Evolutionary conservation across 2,797 vertebrate species (phyloP), one percentile per base, ranked within the genome.

Genomic region (Anguilla anguilla): DNA sequence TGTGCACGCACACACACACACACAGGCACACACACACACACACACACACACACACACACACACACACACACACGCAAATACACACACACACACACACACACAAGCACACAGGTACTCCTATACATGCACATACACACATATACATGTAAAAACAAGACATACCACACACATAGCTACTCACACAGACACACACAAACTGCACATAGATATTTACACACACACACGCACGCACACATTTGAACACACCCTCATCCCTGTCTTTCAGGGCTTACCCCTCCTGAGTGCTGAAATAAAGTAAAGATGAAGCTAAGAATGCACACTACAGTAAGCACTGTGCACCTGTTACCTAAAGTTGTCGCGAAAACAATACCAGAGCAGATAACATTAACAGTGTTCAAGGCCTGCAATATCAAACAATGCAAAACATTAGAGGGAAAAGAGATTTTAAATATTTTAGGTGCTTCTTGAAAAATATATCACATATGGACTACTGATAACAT

Each of bases 121-220:
- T 85, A 4, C 72, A 89, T 89, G 91, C 92, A 91, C 90, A 90
- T 92, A 91, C 91, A 77, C 79, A 89, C 88, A 85, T 43, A 85
- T 83, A 61, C 22, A 72, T n/a, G 2, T 28, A 19, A 25, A 25
- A 11, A 43, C 5, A 69, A n/a, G 64, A 19, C n/a, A 19, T 0
- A n/a, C 22, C 22, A 2, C 64, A n/a, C 89, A 85, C 87, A 89
- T 89, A 88, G 87, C 82, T 89, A 89, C 88, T 88, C 25, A 84
- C 74, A 89, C 87, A 89, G 64, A 88, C 51, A 85, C 72, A 74
- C 87, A 43, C 90, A 79, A 77, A 89, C 89, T 86, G 31, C 61
- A 85, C 84, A 64, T 9, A 74, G 89, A 85, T 87, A 89, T 89
- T 9, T 17, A 74, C 11, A 74, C 69, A 74, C 31, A 74, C 69